Evolutionary conservation across 1,140 invertebrate genomes (phyloP).

Genomic region (Drosophila nikananu): DNA sequence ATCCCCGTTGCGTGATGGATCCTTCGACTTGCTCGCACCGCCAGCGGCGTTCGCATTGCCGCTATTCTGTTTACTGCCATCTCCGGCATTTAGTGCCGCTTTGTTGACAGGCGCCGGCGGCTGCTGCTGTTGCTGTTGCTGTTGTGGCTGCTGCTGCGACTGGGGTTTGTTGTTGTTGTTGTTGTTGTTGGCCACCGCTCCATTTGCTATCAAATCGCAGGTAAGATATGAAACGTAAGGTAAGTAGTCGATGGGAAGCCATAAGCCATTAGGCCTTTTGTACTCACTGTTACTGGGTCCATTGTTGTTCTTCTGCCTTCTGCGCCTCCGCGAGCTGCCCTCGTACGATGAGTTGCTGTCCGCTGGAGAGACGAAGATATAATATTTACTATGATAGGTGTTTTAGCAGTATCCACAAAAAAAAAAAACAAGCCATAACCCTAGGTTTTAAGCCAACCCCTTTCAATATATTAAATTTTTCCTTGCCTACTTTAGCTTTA

Average conservation of each 20-base stretch:
- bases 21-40: slow-evolving; percentile 65
- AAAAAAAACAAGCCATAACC: neutral
- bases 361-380: slow-evolving; percentile 52
- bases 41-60: slow-evolving; percentile 65
- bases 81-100: slow-evolving; percentile 59
- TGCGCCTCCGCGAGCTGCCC: slow-evolving; percentile 79
- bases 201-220: slow-evolving; percentile 62
- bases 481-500: neutral
- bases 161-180: slow-evolving; percentile 66
- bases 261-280: neutral
- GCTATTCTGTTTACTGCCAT: slow-evolving; percentile 75
- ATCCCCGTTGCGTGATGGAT: slow-evolving; percentile 52
- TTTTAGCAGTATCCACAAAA: neutral
- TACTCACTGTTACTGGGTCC: slow-evolving; percentile 80
- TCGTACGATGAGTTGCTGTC: slow-evolving; percentile 84
- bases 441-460: neutral
- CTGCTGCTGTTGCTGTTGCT: slow-evolving; percentile 46
- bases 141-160: slow-evolving; percentile 45
- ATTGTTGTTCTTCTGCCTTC: slow-evolving; percentile 83
- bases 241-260: neutral
- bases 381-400: neutral
- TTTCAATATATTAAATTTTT: too few species aligned
- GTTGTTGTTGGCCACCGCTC: slow-evolving; percentile 65
- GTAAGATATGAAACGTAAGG: neutral
- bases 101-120: slow-evolving; percentile 51